Base-by-base conservation (phyloP, 1,140 invertebrate species). In the Helicoverpa zea region DNA sequence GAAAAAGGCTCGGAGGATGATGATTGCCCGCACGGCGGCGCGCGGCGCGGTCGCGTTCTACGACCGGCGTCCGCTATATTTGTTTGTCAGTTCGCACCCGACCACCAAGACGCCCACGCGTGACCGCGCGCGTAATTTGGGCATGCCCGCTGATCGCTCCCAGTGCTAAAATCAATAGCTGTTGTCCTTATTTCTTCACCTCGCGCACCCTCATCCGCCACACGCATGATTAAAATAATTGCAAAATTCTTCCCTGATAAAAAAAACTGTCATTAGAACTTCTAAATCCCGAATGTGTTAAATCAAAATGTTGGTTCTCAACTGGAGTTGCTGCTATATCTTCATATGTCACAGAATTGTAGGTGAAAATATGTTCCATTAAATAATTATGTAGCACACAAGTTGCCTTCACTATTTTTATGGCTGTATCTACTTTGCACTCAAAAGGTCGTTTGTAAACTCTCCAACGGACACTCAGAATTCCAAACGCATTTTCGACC, bases 401-500 rank as follows among this genome's bases (percentile, higher is more conserved):
- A 61, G 58, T 61, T 61, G 58, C 58, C 58, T 61, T 61, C 58
- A 61, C 58, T 29, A 61, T 61, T 61, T 61, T 61, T 13, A 54
- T 54, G 52, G 52, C 52, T 54, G 52, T 54, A 54, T 54, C 52
- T 54, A 54, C 52, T 54, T 54, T 54, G 52, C 52, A 54, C 52
- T 54, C 52, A 54, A 54, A 54, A 54, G 52, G 52, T 54, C 52
- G 52, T 54, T 54, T 54, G 52, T 54, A 54, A 54, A 54, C 52
- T 54, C 52, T 54, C 52, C 52, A 54, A 54, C 52, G 12, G 52
- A 54, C 52, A 54, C 52, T 54, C 52, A 54, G 52, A 54, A 66
- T 66, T 66, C 87, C 95, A 89, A 96, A 96, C n/a, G 90, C 89
- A 64, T 59, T 59, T 59, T 59, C 58, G 58, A 54, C 0, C 52